Evolutionary conservation across 2,113 vertebrate species (phyloP).

Genomic region (Chunga burmeisteri): DNA sequence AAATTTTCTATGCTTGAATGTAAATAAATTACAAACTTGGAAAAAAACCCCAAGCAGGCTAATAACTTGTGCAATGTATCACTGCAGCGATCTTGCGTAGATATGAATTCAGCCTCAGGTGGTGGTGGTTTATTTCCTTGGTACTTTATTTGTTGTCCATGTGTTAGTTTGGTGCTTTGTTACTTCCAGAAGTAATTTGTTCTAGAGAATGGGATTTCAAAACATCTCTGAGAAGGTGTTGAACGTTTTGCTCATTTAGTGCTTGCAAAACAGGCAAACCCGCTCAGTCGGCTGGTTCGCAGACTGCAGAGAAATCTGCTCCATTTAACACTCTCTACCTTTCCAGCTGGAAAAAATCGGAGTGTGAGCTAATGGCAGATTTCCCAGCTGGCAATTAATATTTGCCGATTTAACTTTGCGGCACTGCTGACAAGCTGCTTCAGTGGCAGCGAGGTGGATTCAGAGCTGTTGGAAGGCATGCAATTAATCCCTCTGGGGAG

Average conservation of each 20-base stretch:
- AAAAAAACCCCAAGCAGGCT: not conserved
- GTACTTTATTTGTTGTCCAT: not conserved
- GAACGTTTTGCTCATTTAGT: conserved; percentile 1
- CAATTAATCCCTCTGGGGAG: not conserved
- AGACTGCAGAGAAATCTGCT: conserved; percentile 12
- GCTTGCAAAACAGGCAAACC: not conserved
- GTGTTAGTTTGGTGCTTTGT: not conserved
- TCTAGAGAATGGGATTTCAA: not conserved
- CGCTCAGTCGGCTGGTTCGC: not conserved
- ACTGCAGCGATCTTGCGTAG: not conserved
- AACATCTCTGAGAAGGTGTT: not conserved
- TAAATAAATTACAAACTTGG: not conserved
- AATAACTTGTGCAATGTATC: not conserved
- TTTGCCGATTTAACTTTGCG: not conserved
- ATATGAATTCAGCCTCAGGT: not conserved
- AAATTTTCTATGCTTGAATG: not conserved
- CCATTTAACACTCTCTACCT: not conserved
- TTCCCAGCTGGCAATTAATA: conserved; percentile 49
- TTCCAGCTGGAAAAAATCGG: conserved; percentile 16
- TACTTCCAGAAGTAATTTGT: not conserved
- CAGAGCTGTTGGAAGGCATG: not conserved
- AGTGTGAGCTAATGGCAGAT: not conserved
- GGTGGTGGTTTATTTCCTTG: not conserved
- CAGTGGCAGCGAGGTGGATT: not conserved
- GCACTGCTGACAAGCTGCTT: not conserved